These are phyloP conservation scores for Apodemia duryi DNA, from an alignment of 2,888 invertebrate species.

Conservation along the genomic window DNA sequence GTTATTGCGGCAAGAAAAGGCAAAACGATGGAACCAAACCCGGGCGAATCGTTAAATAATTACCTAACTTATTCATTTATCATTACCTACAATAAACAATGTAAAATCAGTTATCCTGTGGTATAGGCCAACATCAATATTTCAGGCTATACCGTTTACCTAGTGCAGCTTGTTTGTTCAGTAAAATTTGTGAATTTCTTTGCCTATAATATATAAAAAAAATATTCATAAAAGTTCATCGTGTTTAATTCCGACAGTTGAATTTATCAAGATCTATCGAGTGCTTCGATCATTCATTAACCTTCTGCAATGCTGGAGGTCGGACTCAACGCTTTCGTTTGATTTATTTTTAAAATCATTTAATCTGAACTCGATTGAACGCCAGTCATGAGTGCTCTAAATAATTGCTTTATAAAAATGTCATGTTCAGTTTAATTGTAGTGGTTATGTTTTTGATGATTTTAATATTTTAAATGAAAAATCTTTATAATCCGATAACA, in stretches of 20 bases:
- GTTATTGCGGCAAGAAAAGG: too few relatives aligned
- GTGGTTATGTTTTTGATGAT: slow-evolving; percentile 35
- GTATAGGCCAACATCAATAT: too few relatives aligned
- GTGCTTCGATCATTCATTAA: slow-evolving; percentile 52
- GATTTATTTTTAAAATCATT: slow-evolving; percentile 75
- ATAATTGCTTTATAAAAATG: slow-evolving; percentile 72
- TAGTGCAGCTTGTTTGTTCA: too few relatives aligned
- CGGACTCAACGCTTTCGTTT: slow-evolving; percentile 60
- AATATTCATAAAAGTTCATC: slow-evolving; percentile 6
- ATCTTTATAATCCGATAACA: neutral
- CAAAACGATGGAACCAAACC: too few relatives aligned
- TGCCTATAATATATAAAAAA: neutral
- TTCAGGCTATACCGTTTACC: too few relatives aligned
- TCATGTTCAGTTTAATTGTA: slow-evolving; percentile 60
- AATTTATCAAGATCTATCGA: slow-evolving; percentile 23
- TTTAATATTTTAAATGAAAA: slow-evolving; percentile 19
- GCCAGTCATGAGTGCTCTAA: slow-evolving; percentile 53
- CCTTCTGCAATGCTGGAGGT: slow-evolving; percentile 51
- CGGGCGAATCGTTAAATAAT: too few relatives aligned
- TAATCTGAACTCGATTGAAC: slow-evolving; percentile 73
- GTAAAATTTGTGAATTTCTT: neutral
- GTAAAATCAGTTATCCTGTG: too few relatives aligned
- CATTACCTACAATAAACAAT: too few relatives aligned
- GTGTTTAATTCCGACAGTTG: slow-evolving; percentile 7
- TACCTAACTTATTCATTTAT: too few relatives aligned